phyloP scores from a whole-genome alignment of 2,888 invertebrate genomes.

The Caenorhabditis uteleia region DNA sequence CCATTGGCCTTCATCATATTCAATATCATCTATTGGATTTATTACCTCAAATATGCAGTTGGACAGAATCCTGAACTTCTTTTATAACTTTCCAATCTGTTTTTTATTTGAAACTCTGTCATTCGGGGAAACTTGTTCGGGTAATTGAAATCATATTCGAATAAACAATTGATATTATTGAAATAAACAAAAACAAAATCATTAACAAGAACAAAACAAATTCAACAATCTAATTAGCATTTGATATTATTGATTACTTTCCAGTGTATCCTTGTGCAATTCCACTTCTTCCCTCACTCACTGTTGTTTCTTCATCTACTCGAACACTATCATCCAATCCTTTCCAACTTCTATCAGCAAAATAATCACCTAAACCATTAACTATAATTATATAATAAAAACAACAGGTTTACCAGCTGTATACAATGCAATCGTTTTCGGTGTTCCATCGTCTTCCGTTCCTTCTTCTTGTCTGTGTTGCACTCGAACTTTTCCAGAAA shows the following conservation, averaged over 20 bases:
- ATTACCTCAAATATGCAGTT: constrained; percentile 53
- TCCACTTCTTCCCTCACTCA: constrained; percentile 72
- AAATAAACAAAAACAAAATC: constrained; percentile 3
- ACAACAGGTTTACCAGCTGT: constrained; percentile 35
- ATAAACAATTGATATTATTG: background rate
- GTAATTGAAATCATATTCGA: background rate
- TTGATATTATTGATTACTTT: constrained; percentile 14
- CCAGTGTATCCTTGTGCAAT: constrained; percentile 56
- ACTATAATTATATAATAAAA: constrained; percentile 4
- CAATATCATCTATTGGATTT: constrained; percentile 63
- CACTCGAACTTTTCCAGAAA: constrained; percentile 61
- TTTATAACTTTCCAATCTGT: too few species aligned
- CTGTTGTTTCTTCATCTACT: constrained; percentile 73
- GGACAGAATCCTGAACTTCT: constrained; percentile 30
- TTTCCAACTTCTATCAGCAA: constrained; percentile 81
- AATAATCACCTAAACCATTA: constrained; percentile 73
- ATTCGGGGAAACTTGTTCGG: background rate
- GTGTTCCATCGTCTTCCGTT: constrained; percentile 27
- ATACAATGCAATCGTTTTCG: constrained; percentile 37
- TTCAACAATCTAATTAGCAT: background rate
- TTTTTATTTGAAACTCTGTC: too few species aligned
- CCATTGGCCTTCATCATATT: constrained; percentile 62
- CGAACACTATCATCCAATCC: constrained; percentile 82
- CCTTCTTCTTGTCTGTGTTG: constrained; percentile 17
- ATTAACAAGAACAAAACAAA: background rate